Percentiles rank a stretch among this genome's conserved stretches.
Evolutionary conservation across 2,113 vertebrate species (phyloP).

Genomic region (Nestor notabilis): DNA sequence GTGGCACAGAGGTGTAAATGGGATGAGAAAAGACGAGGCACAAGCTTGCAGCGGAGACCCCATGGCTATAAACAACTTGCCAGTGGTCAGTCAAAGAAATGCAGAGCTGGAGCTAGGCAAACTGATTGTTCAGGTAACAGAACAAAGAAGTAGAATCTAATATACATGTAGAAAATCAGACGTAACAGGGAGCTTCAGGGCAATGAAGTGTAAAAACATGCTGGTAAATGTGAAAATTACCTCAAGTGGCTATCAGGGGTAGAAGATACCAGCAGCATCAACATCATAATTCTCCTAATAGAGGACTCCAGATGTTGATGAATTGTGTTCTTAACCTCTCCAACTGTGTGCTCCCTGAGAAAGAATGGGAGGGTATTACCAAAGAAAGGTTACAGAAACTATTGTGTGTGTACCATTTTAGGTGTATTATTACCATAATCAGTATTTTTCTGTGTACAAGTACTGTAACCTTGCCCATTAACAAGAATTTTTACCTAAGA

Average conservation of each 20-base stretch:
- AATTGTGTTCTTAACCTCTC: not conserved
- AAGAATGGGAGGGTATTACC: not conserved
- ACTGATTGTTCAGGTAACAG: fast-evolving
- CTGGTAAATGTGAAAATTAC: not conserved
- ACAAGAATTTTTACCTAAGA: not conserved
- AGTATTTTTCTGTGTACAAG: not conserved
- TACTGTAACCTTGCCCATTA: not conserved
- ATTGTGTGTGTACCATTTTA: not conserved
- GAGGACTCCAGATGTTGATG: not conserved
- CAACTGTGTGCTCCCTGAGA: not conserved
- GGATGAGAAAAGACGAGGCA: not conserved
- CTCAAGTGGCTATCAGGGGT: not conserved
- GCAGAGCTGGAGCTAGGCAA: not conserved
- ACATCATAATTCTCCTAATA: not conserved
- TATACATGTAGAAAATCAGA: not conserved
- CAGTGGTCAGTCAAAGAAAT: not conserved
- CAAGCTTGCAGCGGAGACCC: fast-evolving
- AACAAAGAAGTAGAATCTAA: not conserved
- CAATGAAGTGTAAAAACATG: not conserved
- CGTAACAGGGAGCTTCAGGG: not conserved
- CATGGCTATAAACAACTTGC: not conserved
- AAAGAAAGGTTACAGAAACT: not conserved
- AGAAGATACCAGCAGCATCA: not conserved
- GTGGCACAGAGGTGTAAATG: not conserved
- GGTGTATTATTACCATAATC: not conserved